A percentile compares a stretch with the other conserved stretches of the same genome.
Conservation (phyloP, 2,113 vertebrate species). For the Orthonyx spaldingii region DNA sequence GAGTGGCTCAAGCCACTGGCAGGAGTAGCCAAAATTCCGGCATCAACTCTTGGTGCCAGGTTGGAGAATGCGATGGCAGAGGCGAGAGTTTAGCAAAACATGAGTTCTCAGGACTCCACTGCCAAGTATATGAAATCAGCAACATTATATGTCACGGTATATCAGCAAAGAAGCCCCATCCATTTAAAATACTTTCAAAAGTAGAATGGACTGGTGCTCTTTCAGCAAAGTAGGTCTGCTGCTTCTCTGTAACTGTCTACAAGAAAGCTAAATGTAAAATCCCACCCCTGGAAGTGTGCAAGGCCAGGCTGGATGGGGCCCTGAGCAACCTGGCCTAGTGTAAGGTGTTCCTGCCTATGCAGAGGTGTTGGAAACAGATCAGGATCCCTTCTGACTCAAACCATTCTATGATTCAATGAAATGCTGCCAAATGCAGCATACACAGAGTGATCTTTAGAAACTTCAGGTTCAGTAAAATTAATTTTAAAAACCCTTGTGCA, state of each 20-base stretch:
- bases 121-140: neutral
- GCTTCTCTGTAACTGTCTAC: neutral
- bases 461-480: no score
- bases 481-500: no score
- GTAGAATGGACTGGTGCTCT: neutral
- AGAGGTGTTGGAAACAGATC: no score
- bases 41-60: neutral
- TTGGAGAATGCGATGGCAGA: neutral
- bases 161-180: neutral
- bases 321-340: no score
- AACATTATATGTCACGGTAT: neutral
- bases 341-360: no score
- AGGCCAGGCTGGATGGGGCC: no score
- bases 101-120: neutral
- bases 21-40: neutral
- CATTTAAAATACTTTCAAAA: neutral
- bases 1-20: neutral
- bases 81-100: neutral
- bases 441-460: no score
- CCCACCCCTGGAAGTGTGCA: no score
- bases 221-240: neutral
- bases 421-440: no score
- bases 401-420: no score
- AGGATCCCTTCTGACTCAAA: no score
- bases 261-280: neutral